Percentiles rank a stretch among this genome's conserved stretches.
These are phyloP conservation scores for Philopedon plagiatum DNA, from an alignment of 2,888 invertebrate genomes.

Conservation along the genomic window DNA sequence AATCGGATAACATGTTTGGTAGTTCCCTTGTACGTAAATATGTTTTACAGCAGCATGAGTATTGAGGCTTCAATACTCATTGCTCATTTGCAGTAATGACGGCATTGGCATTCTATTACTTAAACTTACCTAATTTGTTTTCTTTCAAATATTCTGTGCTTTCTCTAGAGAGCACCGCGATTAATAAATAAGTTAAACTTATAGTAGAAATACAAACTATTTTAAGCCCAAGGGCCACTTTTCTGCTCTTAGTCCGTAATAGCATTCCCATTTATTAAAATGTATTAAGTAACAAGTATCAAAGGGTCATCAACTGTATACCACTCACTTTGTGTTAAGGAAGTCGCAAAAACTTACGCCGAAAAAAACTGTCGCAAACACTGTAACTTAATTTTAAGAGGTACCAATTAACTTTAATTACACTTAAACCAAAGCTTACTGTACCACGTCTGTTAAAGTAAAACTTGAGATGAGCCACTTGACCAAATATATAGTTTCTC, in stretches of 20 bases:
- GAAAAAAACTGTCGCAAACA: neutral
- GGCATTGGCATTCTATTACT: no score
- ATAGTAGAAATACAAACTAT: constrained; percentile 62
- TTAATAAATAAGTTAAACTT: constrained; percentile 60
- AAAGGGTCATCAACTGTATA: constrained; percentile 23
- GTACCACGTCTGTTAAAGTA: constrained; percentile 5
- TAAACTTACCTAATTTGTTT: constrained; percentile 15
- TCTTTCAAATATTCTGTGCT: constrained; percentile 9
- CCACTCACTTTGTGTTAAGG: constrained; percentile 26
- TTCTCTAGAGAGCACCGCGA: constrained; percentile 48
- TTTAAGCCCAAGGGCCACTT: constrained; percentile 61
- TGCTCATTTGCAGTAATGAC: no score
- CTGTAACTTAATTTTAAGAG: neutral
- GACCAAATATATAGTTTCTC: constrained; percentile 30
- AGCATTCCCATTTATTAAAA: constrained; percentile 60
- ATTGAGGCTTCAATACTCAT: no score
- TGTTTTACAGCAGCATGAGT: no score
- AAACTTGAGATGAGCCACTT: constrained; percentile 26
- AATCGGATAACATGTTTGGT: no score
- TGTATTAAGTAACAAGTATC: constrained; percentile 29
- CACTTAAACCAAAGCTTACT: constrained; percentile 4
- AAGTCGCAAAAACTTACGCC: neutral
- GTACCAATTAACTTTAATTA: neutral
- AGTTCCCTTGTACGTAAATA: no score
- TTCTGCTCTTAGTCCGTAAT: constrained; percentile 63